Evolutionary conservation across 2,888 invertebrate genomes (phyloP).

Genomic region (Drosophila cognata): DNA sequence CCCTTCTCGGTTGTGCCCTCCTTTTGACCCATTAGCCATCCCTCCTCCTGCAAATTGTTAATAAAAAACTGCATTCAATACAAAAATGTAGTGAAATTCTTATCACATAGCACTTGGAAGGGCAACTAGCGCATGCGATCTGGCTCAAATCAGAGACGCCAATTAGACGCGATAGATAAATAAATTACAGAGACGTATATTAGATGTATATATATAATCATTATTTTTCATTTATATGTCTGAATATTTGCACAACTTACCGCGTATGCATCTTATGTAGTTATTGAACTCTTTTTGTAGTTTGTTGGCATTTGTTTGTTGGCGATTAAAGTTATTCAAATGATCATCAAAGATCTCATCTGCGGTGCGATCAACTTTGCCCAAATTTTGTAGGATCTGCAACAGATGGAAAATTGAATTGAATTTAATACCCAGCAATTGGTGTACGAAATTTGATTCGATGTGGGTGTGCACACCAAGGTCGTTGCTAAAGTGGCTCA

Average conservation of each 20-base stretch:
- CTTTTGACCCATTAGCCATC: constrained; percentile 98
- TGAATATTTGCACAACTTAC: constrained; percentile 85
- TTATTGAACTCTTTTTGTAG: constrained; percentile 99
- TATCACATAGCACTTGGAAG: constrained; percentile 34
- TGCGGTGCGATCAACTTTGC: constrained; percentile 98
- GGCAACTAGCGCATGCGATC: constrained; percentile 68
- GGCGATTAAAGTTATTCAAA: constrained; percentile 96
- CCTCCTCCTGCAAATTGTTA: constrained; percentile 92
- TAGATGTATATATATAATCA: not conserved
- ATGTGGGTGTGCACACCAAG: constrained; percentile 38
- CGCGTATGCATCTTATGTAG: constrained; percentile 97
- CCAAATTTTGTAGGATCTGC: constrained; percentile 98
- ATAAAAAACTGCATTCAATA: constrained; percentile 83
- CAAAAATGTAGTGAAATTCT: constrained; percentile 64
- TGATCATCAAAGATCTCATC: constrained; percentile 99
- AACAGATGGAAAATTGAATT: constrained; percentile 80
- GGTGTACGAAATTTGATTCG: not conserved
- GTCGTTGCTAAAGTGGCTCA: constrained; percentile 34
- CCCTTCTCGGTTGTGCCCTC: constrained; percentile 95
- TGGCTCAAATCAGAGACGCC: constrained; percentile 26
- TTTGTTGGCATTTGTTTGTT: constrained; percentile 95
- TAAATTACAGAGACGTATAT: constrained; percentile 19
- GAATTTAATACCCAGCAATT: constrained; percentile 15
- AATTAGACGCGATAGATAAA: constrained; percentile 1
- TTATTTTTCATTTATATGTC: not conserved